Evolutionary conservation across 2,797 vertebrate species (phyloP), one percentile per base, ranked within the genome.

Genomic region (Tadarida brasiliensis): DNA sequence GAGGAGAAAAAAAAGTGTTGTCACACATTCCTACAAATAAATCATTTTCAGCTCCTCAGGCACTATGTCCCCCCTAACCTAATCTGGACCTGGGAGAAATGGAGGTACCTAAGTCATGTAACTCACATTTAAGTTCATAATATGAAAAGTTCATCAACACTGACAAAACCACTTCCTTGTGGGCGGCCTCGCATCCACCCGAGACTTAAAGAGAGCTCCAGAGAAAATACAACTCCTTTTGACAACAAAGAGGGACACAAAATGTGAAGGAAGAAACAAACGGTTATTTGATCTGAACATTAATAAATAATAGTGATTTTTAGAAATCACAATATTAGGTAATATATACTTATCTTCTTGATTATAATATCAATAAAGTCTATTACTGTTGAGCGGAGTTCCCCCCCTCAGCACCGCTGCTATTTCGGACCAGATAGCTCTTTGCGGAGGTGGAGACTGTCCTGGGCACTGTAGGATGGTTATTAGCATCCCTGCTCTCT

Each of bases 111-210:
- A 54, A 8, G 28, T n/a, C 76, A 39, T 22, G 16, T n/a, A 47
- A 74, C 65, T 88, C 87, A 89, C 49, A 57, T 14, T 65, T 51
- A 85, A 61, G n/a, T 49, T 88, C 77, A n/a, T 63, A 20, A 61
- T 49, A 47, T 47, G 12, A 24, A 49, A 70, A 35, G 49, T 7
- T 30, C 54, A 63, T 56, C 56, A 1, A 5, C 28, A 61, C 28
- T 30, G 57, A 49, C 39, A 12, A 5, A 1, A 11, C 3, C 7
- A 1, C 3, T 35, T 35, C 33, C 47, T 7, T 9, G 17, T 14
- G n/a, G 57, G 39, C n/a, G 39, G 85, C 61, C 26, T 39, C 39
- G 1, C 17, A 1, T 0, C 4, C 1, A 28, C n/a, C 33, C 49
- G 1, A 0, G 11, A 76, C 51, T 68, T 51, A 59, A 1, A 39